phyloP scores from a whole-genome alignment of 2,113 vertebrate species.

The Mus musculus region DNA sequence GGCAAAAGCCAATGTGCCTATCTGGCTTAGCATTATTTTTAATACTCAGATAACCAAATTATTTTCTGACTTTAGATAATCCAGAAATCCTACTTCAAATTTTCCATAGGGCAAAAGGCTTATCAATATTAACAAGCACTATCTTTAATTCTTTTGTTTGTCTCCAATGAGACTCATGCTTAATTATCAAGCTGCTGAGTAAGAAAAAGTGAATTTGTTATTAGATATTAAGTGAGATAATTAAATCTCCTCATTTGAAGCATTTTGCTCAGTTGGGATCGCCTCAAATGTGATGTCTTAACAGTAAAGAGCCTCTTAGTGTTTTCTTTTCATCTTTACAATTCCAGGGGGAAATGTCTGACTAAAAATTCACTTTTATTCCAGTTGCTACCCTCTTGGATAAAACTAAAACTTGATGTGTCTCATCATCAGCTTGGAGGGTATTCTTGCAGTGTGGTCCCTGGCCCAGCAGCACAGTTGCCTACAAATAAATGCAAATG shows the following conservation, averaged over 20 bases:
- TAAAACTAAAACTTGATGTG: conserved; percentile 50
- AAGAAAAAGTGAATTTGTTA: conserved; percentile 39
- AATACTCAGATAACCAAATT: conserved; percentile 55
- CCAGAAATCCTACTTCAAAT: conserved; percentile 60
- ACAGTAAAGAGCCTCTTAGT: conserved; percentile 48
- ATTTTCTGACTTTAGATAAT: conserved; percentile 57
- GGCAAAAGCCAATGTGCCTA: neutral
- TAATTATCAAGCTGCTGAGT: conserved; percentile 44
- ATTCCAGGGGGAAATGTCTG: neutral
- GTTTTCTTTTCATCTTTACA: conserved; percentile 49
- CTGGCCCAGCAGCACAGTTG: neutral
- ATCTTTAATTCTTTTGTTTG: conserved; percentile 60
- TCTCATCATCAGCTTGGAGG: neutral
- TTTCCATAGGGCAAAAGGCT: conserved; percentile 49
- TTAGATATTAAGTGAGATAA: conserved; percentile 61
- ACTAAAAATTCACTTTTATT: conserved; percentile 52
- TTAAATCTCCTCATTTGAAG: conserved; percentile 64
- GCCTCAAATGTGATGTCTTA: conserved; percentile 45
- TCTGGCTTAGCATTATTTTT: conserved; percentile 26
- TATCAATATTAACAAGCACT: conserved; percentile 57
- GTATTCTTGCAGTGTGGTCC: conserved; percentile 10
- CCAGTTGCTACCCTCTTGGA: conserved; percentile 1
- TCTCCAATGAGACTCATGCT: conserved; percentile 56
- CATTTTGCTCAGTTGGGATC: conserved; percentile 27
- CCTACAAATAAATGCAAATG: conserved; percentile 39